Base-by-base conservation (phyloP, 2,797 vertebrate species). In the Melopsittacus undulatus region DNA sequence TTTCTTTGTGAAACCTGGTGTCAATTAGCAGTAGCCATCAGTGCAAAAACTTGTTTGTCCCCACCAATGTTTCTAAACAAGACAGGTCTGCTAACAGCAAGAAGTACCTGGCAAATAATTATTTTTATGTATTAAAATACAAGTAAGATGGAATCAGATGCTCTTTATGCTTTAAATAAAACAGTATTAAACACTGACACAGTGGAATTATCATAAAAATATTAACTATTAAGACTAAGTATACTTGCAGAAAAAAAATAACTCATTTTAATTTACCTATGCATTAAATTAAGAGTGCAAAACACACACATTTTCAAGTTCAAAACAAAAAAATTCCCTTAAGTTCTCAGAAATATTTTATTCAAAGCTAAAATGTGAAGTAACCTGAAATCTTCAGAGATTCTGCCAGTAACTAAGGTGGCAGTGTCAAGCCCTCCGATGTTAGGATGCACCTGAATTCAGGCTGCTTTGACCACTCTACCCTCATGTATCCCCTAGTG, bases 371-470 rank as follows among this genome's bases (percentile, higher is more conserved):
- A 87, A 90, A 76, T 2, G 2, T 32, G 40, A 79, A 92, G 82
- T 11, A 66, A 34, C 24, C 23, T 76, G 15, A 66, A 69, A 36
- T 11, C 40, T 26, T 63, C 22, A 54, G 73, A 89, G n/a, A 30
- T 11, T 7, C 29, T 76, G 14, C 34, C 54, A 68, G 38, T 54
- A 75, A 49, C 14, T 68, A 59, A 9, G 18, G 22, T 11, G 16
- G 22, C 20, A 77, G 34, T 2, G 10, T 27, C 57, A 57, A 56
- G 5, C 11, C 23, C 15, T 10, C 8, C 11, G 52, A 70, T 2
- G 0, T 54, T 18, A 36, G 9, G 10, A 26, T 0, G 0, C 10
- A 62, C 19, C 34, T 26, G 19, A 87, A 54, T 22, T 42, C 63
- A 82, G 30, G 19, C 45, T 43, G 46, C 27, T 27, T 59, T 62